phyloP scores from a whole-genome alignment of 2,113 vertebrate genomes.

The Cinclus mexicanus region DNA sequence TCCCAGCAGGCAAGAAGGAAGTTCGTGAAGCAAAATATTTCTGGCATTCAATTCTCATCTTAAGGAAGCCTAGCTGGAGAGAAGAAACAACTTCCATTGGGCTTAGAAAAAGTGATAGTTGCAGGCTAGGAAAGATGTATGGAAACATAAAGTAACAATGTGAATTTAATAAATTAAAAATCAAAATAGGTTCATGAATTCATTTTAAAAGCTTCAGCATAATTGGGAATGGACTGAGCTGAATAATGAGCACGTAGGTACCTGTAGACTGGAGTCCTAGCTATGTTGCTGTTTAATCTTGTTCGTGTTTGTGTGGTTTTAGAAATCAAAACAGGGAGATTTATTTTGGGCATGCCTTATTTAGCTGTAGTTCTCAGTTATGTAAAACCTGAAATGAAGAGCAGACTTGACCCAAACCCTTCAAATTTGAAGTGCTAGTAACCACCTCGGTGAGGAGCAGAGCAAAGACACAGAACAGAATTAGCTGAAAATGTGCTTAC shows the following conservation, averaged over 20 bases:
- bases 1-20: not conserved
- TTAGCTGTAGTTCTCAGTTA: not conserved
- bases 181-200: not conserved
- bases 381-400: not conserved
- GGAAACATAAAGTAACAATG: not conserved
- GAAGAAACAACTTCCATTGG: not conserved
- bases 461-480: not conserved
- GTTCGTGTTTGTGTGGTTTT: not conserved
- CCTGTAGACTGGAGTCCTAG: not conserved
- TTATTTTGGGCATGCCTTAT: not conserved
- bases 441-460: not conserved
- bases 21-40: rapidly evolving
- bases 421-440: not conserved
- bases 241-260: not conserved
- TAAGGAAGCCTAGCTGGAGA: not conserved
- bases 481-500: not conserved
- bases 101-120: not conserved
- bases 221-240: not conserved
- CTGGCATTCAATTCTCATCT: not conserved
- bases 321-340: not conserved
- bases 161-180: not conserved
- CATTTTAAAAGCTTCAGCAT: not conserved
- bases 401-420: not conserved
- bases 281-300: not conserved
- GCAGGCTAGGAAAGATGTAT: not conserved